Base-by-base conservation (phyloP, 2,113 vertebrate genomes). In the Bolborhynchus lineola region DNA sequence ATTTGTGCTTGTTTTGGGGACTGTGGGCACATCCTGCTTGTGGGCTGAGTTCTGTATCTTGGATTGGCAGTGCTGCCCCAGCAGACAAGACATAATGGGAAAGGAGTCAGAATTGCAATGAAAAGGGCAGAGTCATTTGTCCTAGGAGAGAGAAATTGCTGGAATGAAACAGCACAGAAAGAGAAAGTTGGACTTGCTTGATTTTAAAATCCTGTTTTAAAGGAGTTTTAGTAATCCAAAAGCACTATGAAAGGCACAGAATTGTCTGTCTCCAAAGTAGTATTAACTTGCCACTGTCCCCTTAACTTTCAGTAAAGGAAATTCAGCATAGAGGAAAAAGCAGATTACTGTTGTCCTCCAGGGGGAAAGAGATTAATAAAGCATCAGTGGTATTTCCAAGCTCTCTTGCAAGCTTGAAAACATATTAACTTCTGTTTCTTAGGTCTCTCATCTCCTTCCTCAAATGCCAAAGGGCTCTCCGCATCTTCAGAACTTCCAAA, bases 301-400 rank as follows among this genome's bases (percentile, higher is more conserved):
- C 78, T 90, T 84, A 92, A 86, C 88, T 92, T 94, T 59, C 55
- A 68, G 39, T 79, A 68, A 75, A 91, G 84, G 75, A 50, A 92
- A 83, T 70, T 47, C 60, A 39, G 69, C 23, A 7, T 5, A n/a
- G 65, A 92, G 82, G 60, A 72, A 92, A 77, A 84, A 86, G 76
- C 92, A 91, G 70, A 82, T 82, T 79, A 79, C 63, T 74, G 75
- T 49, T 91, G 70, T 83, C 82, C 92, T 96, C 79, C 50, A 46
- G 60, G 88, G 75, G 64, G 16, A 92, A 76, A 88, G 77, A 76
- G 76, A 74, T 79, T 64, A 91, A 87, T 80, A 94, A 95, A 97
- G 92, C 84, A 79, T 70, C 84, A 28, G 60, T 89, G 83, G 86
- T 65, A 62, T 93, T 95, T 93, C 94, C 72, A 93, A 86, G 68